Percentiles rank a stretch among this genome's conserved stretches.
phyloP scores from a whole-genome alignment of 1,140 invertebrate species.

The Meloidogyne chitwoodi region DNA sequence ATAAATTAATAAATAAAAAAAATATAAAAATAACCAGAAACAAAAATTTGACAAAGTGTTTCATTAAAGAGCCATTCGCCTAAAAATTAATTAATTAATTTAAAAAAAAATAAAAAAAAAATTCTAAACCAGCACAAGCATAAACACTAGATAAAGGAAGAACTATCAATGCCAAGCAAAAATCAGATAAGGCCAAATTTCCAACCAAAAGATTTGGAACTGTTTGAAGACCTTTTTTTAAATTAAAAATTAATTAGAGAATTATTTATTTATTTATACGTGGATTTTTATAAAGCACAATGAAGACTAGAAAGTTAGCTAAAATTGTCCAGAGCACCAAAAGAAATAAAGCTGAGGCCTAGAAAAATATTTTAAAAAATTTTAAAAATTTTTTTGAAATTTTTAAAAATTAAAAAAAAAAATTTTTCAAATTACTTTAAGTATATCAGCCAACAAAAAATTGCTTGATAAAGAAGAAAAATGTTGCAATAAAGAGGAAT shows the following conservation, averaged over 20 bases:
- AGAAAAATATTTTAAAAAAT: conserved; percentile 21
- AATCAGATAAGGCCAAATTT: conserved; percentile 59
- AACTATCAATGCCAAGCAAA: conserved; percentile 55
- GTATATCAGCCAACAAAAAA: not conserved
- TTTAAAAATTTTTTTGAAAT: not conserved
- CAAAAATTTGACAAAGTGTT: conserved; percentile 57
- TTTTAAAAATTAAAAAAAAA: no score
- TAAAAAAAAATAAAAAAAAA: not conserved
- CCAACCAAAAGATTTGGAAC: conserved; percentile 59
- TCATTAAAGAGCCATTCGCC: conserved; percentile 57
- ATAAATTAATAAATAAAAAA: not conserved
- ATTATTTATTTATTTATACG: conserved; percentile 14
- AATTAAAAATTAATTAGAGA: not conserved
- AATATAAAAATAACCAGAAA: conserved; percentile 43
- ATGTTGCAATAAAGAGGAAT: not conserved
- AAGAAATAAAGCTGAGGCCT: conserved; percentile 49
- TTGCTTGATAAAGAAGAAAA: not conserved
- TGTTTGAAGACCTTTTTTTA: conserved; percentile 44
- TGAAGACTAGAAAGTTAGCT: conserved; percentile 56
- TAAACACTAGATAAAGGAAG: conserved; percentile 58
- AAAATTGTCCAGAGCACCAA: conserved; percentile 57
- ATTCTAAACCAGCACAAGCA: conserved; percentile 46
- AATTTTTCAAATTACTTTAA: not conserved
- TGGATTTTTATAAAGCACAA: conserved; percentile 59
- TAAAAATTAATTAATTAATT: not conserved